phyloP scores from a whole-genome alignment of 2,797 vertebrate species.

The Geotrypetes seraphini region DNA sequence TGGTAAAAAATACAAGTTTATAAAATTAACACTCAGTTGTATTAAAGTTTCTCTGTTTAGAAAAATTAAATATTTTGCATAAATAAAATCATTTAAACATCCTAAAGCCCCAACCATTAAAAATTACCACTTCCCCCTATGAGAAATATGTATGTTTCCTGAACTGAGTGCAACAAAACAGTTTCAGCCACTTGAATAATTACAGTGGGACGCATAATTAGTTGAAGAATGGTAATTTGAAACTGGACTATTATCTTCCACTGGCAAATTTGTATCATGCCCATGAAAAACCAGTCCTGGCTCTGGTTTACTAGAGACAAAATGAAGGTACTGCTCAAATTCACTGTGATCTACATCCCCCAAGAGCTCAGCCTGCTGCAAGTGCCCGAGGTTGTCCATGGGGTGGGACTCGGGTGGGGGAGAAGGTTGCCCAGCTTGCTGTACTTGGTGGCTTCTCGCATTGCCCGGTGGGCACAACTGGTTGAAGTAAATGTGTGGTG shows the following conservation, averaged over 20 bases:
- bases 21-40: too few relatives aligned
- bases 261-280: slow-evolving; percentile 56
- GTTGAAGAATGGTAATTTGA: too few relatives aligned
- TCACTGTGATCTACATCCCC: slow-evolving; percentile 81
- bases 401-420: slow-evolving; percentile 59
- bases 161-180: too few relatives aligned
- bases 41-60: too few relatives aligned
- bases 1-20: too few relatives aligned
- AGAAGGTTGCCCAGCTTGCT: slow-evolving; percentile 55
- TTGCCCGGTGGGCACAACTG: slow-evolving; percentile 40
- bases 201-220: background rate
- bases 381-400: slow-evolving; percentile 52
- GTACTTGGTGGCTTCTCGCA: slow-evolving; percentile 14
- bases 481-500: slow-evolving; percentile 64
- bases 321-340: slow-evolving; percentile 87
- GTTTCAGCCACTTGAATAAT: background rate
- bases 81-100: too few relatives aligned
- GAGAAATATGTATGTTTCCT: too few relatives aligned
- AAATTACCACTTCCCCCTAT: too few relatives aligned
- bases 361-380: slow-evolving; percentile 67
- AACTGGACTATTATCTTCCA: too few relatives aligned
- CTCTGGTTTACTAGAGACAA: slow-evolving; percentile 65
- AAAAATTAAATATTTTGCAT: too few relatives aligned
- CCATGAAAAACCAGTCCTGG: slow-evolving; percentile 58
- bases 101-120: too few relatives aligned